Conservation (phyloP, 30 jellyfish, hydroid and myxozoan genomes). For the Pseudorhiza aurosa region DNA sequence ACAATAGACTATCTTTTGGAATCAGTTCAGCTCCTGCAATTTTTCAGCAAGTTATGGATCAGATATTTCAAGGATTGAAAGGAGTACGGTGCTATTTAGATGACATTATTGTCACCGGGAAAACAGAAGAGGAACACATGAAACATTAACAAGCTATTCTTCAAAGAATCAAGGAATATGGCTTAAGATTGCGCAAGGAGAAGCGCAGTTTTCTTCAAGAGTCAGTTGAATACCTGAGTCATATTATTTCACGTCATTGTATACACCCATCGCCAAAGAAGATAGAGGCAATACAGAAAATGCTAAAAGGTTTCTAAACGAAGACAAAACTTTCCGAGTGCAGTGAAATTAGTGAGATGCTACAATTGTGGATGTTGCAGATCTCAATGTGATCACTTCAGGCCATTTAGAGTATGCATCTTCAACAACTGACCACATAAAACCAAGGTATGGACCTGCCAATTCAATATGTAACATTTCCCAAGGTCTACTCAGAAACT, state of each 20-base stretch:
- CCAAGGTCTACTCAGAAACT: slow-evolving; percentile 56
- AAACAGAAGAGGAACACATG: slow-evolving; percentile 58
- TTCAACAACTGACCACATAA: slow-evolving; percentile 68
- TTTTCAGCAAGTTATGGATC: slow-evolving; percentile 69
- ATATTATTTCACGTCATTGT: slow-evolving; percentile 62
- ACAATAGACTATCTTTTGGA: slow-evolving; percentile 63
- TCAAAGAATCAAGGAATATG: slow-evolving; percentile 50
- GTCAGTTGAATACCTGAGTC: slow-evolving; percentile 71
- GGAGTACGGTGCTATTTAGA: slow-evolving; percentile 37
- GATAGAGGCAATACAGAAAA: slow-evolving; percentile 37
- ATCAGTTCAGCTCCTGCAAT: slow-evolving; percentile 45
- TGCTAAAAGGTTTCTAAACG: slow-evolving; percentile 53
- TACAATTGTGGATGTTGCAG: slow-evolving; percentile 37
- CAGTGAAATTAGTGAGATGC: no score
- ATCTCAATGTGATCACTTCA: slow-evolving; percentile 27
- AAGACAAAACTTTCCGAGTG: no score
- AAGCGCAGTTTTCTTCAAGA: slow-evolving; percentile 61
- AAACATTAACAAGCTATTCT: slow-evolving; percentile 54
- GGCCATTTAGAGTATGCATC: slow-evolving; percentile 68
- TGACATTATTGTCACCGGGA: slow-evolving; percentile 45
- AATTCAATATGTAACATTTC: slow-evolving; percentile 25
- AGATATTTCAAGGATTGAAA: slow-evolving; percentile 45
- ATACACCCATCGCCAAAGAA: slow-evolving; percentile 46
- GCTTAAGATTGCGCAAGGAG: slow-evolving; percentile 64
- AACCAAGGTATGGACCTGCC: slow-evolving; percentile 71